Evolutionary conservation across 2,797 vertebrate species (phyloP), one percentile per base, ranked within the genome.

Genomic region (Tokudaia muenninki): DNA sequence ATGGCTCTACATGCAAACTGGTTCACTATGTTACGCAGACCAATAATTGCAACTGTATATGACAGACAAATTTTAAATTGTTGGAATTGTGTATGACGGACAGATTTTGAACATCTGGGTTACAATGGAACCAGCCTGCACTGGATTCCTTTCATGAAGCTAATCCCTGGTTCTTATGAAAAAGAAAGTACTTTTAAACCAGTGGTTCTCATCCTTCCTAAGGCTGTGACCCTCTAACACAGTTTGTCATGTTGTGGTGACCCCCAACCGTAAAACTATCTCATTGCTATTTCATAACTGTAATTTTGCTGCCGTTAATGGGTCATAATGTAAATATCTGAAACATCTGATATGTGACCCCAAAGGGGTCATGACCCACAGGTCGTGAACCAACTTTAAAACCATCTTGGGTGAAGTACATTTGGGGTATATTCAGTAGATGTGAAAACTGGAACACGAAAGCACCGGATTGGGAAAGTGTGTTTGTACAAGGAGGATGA

Each of bases 401-500:
- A 79, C 59, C 50, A 37, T 81, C 86, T 90, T 14, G 9, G n/a
- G 34, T 52, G 72, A 94, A 89, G 75, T 78, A 0, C 29, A 22
- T 63, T 67, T 59, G 44, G 10, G 5, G 57, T 80, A 34, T 31
- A 24, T 34, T 72, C 29, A 4, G 12, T 0, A 47, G 47, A 8
- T 55, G 52, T 52, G 70, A 63, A 90, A 90, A 26, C 1, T 13
- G 41, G 13, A 55, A 57, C 92, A 26, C 0, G 1, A 79, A 84
- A 82, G 88, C 59, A 11, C 52, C 8, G 3, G 47, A 3, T 0
- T 26, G 72, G 52, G 72, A 57, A 92, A 72, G 77, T 29, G 59
- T 78, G 79, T 86, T 65, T 92, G 87, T 59, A 34, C 93, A 50
- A 63, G 77, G 94, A 93, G 86, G 29, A 13, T 4, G 90, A 83